Evolutionary conservation across 1,140 invertebrate genomes (phyloP).

Genomic region (Brachionus calyciflorus): DNA sequence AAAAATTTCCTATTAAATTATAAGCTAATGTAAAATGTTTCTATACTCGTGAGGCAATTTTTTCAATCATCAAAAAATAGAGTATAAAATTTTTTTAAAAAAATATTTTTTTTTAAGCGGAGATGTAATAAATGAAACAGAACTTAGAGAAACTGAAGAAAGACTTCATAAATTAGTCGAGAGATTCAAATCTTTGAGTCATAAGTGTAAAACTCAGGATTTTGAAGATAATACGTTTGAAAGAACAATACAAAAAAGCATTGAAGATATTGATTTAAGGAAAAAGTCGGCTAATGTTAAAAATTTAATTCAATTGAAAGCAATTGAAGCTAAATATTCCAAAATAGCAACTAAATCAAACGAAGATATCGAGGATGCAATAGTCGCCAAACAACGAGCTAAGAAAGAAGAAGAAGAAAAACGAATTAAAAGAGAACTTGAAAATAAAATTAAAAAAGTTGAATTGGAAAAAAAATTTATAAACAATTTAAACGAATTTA

Average conservation of each 20-base stretch:
- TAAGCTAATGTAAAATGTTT: too few relatives aligned
- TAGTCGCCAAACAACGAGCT: too few relatives aligned
- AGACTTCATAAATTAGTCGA: background rate
- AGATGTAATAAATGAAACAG: too few relatives aligned
- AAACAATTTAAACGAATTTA: background rate
- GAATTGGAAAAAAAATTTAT: background rate
- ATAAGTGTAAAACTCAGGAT: background rate
- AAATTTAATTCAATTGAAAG: background rate
- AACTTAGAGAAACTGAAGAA: too few relatives aligned
- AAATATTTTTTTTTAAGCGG: too few relatives aligned
- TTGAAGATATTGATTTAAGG: background rate
- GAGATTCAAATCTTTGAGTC: background rate
- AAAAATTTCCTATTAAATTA: too few relatives aligned
- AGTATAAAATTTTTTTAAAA: too few relatives aligned
- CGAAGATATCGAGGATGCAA: background rate
- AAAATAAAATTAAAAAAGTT: background rate
- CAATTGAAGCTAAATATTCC: background rate
- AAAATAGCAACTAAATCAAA: background rate
- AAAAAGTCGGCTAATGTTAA: background rate
- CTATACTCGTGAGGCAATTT: too few relatives aligned
- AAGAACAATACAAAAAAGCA: background rate
- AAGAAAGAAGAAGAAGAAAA: too few relatives aligned
- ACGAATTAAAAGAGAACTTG: background rate
- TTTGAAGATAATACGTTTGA: background rate
- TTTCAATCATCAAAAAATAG: too few relatives aligned